Base-by-base conservation (phyloP, 2,113 vertebrate species). In the Cichladusa arquata region DNA sequence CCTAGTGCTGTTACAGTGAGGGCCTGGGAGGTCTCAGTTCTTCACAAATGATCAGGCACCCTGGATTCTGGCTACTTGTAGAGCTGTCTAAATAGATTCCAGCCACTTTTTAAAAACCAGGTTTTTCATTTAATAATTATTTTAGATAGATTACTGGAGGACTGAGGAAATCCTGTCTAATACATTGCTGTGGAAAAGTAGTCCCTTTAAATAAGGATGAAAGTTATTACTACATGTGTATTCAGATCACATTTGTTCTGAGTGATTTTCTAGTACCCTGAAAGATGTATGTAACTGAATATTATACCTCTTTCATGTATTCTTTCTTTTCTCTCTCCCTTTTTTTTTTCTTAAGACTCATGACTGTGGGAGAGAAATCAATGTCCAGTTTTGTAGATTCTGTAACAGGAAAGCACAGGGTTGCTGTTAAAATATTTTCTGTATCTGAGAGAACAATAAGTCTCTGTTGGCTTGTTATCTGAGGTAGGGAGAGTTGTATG, bases 1-100 rank as follows among this genome's bases (percentile, higher is more conserved):
- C 38, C 54, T 12, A 1, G 5, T 0, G 3, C 44, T 45, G 13
- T 10, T 17, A 26, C 7, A 18, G 29, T 0, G 2, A 38, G 34
- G 33, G 36, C 38, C 13, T 24, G 4, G 53, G 38, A 69, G 33
- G 9, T 31, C 45, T 95, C 5, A 3, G 50, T 42, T 40, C 64
- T 33, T 23, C 65, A 13, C 47, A n/a, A 33, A 19, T 47, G 17
- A 13, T 33, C 38, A 34, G 33, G 16, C 8, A 11, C 8, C 13
- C 23, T 56, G 62, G 3, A 5, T 58, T 71, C 62, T 50, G 76
- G 10, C 34, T 23, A 0, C 33, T 64, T 11, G 29, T n/a, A 6
- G 4, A 42, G 25, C 25, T 88, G 31, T 38, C 45, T 50, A 20
- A 45, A 25, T 14, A 38, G 38, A 9, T 71, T 71, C 34, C 38